Percentiles rank a stretch among this genome's conserved stretches.
Conservation (phyloP, 2,113 vertebrate species). For the Pollachius pollachius region DNA sequence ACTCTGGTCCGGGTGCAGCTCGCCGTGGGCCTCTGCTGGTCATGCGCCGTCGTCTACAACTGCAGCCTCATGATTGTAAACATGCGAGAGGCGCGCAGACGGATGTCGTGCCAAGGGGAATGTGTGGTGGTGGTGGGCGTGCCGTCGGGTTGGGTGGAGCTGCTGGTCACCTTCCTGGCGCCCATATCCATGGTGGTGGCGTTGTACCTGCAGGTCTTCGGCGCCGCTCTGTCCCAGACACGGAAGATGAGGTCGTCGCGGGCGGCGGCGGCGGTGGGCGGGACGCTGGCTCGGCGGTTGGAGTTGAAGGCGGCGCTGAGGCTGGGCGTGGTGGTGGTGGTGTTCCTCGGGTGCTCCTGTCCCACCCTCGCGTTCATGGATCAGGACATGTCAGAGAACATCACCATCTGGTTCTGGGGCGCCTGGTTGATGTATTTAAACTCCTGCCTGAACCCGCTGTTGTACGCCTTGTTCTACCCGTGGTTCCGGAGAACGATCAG, state of each 20-base stretch:
- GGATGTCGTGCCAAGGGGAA: slow-evolving; percentile 45
- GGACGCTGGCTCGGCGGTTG: neutral
- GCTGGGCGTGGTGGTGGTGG: slow-evolving; percentile 20
- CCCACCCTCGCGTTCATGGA: neutral
- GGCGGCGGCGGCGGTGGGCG: neutral
- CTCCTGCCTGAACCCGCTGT: slow-evolving; percentile 29
- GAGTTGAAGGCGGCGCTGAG: slow-evolving; percentile 33
- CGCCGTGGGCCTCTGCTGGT: slow-evolving; percentile 52
- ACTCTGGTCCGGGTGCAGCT: slow-evolving; percentile 27
- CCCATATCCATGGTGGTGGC: slow-evolving; percentile 21
- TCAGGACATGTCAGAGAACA: neutral
- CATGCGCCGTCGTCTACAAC: slow-evolving; percentile 43
- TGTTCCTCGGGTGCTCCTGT: slow-evolving; percentile 14
- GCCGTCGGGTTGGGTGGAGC: slow-evolving; percentile 10
- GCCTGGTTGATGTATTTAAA: slow-evolving; percentile 7
- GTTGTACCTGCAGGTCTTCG: slow-evolving; percentile 28
- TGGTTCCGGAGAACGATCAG: slow-evolving; percentile 22
- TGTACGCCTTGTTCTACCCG: slow-evolving; percentile 39
- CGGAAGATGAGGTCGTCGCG: slow-evolving; percentile 33
- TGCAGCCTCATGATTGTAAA: slow-evolving; percentile 38
- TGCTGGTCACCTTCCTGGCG: slow-evolving; percentile 32
- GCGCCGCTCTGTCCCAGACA: slow-evolving; percentile 28
- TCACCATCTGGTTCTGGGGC: neutral
- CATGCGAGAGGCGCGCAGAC: slow-evolving; percentile 22
- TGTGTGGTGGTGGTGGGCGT: slow-evolving; percentile 47